These are phyloP conservation scores for Drosophila mayri DNA, from an alignment of 1,140 invertebrate species.

Conservation along the genomic window DNA sequence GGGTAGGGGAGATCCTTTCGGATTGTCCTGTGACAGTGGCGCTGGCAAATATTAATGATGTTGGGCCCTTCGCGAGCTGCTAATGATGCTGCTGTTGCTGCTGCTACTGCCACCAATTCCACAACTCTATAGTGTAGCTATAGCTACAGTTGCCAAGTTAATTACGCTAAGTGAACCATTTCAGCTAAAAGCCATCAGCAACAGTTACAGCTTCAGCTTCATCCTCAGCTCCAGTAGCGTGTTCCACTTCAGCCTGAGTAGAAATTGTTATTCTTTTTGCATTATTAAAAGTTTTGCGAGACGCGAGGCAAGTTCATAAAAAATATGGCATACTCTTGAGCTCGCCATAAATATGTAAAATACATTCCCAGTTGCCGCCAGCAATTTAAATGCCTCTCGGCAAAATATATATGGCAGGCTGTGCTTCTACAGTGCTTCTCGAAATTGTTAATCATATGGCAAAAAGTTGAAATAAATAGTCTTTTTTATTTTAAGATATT, in stretches of 20 bases:
- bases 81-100: conserved; percentile 60
- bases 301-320: conserved; percentile 29
- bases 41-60: conserved; percentile 74
- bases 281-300: conserved; percentile 62
- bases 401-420: conserved; percentile 3
- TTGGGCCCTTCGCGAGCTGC: conserved; percentile 32
- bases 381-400: conserved; percentile 21
- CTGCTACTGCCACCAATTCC: conserved; percentile 25
- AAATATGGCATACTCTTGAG: conserved; percentile 66
- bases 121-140: not conserved
- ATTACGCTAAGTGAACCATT: conserved; percentile 76
- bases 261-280: conserved; percentile 67
- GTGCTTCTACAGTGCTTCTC: too few relatives aligned
- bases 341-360: conserved; percentile 71
- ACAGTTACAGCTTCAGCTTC: conserved; percentile 32
- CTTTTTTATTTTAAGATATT: not conserved
- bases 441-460: conserved; percentile 15
- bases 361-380: conserved; percentile 29
- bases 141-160: conserved; percentile 71
- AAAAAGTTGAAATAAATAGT: not conserved
- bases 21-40: conserved; percentile 59
- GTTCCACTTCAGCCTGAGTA: conserved; percentile 27
- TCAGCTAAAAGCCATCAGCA: conserved; percentile 45
- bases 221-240: conserved; percentile 11
- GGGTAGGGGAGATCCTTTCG: conserved; percentile 6